Conservation (phyloP, 2,888 invertebrate species). For the Trilocha varians region DNA sequence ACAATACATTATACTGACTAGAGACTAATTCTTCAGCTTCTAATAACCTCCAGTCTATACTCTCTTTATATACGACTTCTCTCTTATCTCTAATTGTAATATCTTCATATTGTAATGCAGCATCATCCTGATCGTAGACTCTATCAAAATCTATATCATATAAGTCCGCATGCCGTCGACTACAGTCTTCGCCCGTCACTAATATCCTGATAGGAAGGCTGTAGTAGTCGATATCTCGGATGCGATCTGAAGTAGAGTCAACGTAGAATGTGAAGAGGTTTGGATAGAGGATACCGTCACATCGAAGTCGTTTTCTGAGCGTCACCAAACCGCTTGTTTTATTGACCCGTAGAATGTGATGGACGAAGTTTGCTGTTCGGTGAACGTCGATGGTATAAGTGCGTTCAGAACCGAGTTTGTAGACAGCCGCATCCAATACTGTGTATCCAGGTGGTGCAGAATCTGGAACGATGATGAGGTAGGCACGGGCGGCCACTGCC, state of each 20-base stretch:
- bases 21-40: constrained; percentile 56
- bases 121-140: constrained; percentile 68
- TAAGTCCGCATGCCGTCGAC: constrained; percentile 74
- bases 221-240: constrained; percentile 87
- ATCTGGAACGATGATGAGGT: constrained; percentile 75
- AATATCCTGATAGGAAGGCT: constrained; percentile 84
- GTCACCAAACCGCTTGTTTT: constrained; percentile 82
- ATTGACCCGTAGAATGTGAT: constrained; percentile 83
- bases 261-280: constrained; percentile 89
- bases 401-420: constrained; percentile 84
- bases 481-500: constrained; percentile 49
- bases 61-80: constrained; percentile 42
- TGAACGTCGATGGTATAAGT: constrained; percentile 85
- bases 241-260: constrained; percentile 86
- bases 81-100: constrained; percentile 54
- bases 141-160: constrained; percentile 74
- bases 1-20: constrained; percentile 65
- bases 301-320: constrained; percentile 80
- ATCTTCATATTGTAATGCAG: constrained; percentile 58
- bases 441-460: constrained; percentile 75
- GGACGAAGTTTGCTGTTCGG: constrained; percentile 87
- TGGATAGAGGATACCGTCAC: constrained; percentile 87
- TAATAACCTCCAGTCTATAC: constrained; percentile 61
- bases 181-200: constrained; percentile 81
- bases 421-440: constrained; percentile 86